These are phyloP conservation scores for Smutsia temminckii DNA, from an alignment of 2,797 vertebrate genomes.

Conservation along the genomic window DNA sequence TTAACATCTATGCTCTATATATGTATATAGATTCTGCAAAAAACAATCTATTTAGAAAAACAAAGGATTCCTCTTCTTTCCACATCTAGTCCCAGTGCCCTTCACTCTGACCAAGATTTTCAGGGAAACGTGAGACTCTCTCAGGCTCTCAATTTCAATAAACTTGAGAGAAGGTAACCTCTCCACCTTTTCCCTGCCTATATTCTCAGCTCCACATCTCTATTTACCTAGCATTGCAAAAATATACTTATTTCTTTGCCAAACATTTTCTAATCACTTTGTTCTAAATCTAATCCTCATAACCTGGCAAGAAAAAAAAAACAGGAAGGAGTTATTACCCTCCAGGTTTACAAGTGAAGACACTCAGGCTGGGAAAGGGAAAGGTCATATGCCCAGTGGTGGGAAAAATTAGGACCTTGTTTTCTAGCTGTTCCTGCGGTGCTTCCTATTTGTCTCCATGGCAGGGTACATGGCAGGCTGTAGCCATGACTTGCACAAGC, in stretches of 20 bases:
- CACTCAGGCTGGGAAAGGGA: too few species aligned
- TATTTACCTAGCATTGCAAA: not conserved
- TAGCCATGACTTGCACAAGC: not conserved
- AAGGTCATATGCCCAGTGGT: not conserved
- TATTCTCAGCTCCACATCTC: not conserved
- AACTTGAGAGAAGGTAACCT: not conserved
- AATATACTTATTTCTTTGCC: not conserved
- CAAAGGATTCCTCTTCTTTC: not conserved
- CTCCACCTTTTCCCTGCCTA: too few species aligned
- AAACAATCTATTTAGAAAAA: not conserved
- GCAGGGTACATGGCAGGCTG: not conserved
- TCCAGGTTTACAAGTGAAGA: not conserved
- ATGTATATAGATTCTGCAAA: not conserved
- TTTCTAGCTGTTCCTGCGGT: not conserved
- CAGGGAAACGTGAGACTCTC: not conserved
- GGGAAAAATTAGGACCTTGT: too few species aligned
- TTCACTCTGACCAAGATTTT: not conserved
- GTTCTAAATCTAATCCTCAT: not conserved
- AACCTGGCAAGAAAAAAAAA: not conserved
- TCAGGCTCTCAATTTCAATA: not conserved
- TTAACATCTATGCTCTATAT: not conserved
- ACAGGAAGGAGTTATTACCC: not conserved
- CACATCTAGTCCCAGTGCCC: not conserved
- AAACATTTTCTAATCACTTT: not conserved
- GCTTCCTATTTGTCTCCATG: rapidly evolving